Evolutionary conservation across 2,888 invertebrate species (phyloP).

Genomic region (Metopia argyrocephala): DNA sequence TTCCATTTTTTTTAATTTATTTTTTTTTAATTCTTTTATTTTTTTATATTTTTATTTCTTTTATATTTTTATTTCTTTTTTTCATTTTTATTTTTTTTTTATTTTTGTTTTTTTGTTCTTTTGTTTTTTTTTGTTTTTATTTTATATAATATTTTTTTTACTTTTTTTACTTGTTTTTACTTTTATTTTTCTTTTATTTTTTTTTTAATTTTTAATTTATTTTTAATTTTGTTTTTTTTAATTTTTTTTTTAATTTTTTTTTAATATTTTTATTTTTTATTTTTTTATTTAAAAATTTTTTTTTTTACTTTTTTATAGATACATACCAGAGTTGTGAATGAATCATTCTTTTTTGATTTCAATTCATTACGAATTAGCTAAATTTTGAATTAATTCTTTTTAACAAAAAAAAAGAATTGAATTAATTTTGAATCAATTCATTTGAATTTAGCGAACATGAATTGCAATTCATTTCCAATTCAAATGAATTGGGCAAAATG

Average conservation of each 20-base stretch:
- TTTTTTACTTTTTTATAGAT: no score
- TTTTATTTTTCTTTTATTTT: neutral
- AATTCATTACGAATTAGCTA: no score
- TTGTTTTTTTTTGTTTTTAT: neutral
- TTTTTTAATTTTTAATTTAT: neutral
- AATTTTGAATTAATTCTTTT: no score
- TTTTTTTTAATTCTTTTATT: neutral
- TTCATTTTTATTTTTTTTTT: neutral
- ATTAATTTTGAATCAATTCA: no score
- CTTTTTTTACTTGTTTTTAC: neutral
- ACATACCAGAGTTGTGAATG: no score
- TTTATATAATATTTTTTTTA: neutral
- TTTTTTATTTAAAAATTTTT: neutral
- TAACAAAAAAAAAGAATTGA: no score
- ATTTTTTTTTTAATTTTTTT: neutral
- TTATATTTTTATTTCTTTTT: neutral
- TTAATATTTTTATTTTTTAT: neutral
- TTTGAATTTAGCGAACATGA: no score
- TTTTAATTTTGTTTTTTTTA: neutral
- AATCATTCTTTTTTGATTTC: no score
- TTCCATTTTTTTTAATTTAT: conserved; percentile 17
- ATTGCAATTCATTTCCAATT: no score
- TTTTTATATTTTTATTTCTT: neutral
- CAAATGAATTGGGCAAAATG: no score
- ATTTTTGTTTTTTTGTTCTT: neutral